A percentile compares a stretch with the other conserved stretches of the same genome.
Conservation (phyloP, 2,888 invertebrate genomes). For the Acanthoscelides obtectus region DNA sequence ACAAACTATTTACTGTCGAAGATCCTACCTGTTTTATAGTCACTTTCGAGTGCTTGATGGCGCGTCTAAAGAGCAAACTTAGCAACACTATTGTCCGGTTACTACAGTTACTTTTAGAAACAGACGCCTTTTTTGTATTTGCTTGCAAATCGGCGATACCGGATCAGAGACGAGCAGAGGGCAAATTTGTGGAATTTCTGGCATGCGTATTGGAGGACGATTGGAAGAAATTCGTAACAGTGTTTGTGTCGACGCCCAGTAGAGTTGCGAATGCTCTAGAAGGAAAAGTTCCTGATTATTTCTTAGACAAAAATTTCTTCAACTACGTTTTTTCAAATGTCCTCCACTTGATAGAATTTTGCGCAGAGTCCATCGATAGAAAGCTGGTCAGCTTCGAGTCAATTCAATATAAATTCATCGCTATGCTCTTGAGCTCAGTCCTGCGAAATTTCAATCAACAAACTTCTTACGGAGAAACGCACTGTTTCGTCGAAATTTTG, state of each 20-base stretch:
- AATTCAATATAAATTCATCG: conserved; percentile 29
- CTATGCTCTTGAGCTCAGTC: conserved; percentile 56
- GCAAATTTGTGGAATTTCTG: no score
- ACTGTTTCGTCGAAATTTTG: conserved; percentile 53
- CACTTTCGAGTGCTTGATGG: conserved; percentile 36
- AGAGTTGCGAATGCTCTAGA: conserved; percentile 65
- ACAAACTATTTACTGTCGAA: conserved; percentile 52
- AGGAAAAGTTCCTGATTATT: conserved; percentile 54
- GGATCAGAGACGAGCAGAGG: no score
- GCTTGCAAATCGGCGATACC: neutral
- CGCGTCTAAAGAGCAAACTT: conserved; percentile 20
- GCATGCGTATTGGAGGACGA: neutral
- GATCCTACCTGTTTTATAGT: conserved; percentile 51
- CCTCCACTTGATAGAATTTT: conserved; percentile 57
- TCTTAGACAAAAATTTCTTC: conserved; percentile 55
- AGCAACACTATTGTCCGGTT: conserved; percentile 41
- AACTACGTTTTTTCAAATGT: conserved; percentile 58
- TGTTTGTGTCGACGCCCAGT: conserved; percentile 63
- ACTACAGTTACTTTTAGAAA: conserved; percentile 43
- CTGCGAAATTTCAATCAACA: conserved; percentile 54
- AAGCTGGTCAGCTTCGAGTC: conserved; percentile 38
- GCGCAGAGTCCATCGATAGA: conserved; percentile 46
- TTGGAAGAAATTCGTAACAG: conserved; percentile 53
- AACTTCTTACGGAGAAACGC: conserved; percentile 48
- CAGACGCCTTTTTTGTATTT: neutral